These are phyloP conservation scores for Leptestheria dahalacensis DNA, from an alignment of 1,140 invertebrate genomes.

Conservation along the genomic window DNA sequence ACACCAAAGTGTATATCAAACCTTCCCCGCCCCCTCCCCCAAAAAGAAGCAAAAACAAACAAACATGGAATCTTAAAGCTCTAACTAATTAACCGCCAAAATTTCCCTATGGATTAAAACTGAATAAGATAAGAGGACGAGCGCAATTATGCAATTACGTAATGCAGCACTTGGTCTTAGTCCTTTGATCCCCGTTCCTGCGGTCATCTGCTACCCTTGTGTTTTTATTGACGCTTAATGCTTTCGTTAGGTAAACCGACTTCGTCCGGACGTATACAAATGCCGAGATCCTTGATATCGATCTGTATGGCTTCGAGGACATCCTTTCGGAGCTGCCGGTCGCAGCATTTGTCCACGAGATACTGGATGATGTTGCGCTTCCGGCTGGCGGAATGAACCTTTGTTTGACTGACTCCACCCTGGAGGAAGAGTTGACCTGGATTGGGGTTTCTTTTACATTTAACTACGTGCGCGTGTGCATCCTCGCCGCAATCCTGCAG, in stretches of 20 bases:
- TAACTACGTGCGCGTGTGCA: background rate
- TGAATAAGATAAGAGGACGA: too few relatives aligned
- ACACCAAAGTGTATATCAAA: too few relatives aligned
- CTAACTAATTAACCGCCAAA: too few relatives aligned
- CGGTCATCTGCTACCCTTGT: too few relatives aligned
- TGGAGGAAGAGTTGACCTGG: constrained; percentile 22
- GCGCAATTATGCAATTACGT: too few relatives aligned
- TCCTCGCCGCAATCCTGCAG: background rate
- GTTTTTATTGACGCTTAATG: background rate
- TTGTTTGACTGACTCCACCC: constrained; percentile 27
- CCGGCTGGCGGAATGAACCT: background rate
- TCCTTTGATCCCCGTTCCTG: too few relatives aligned
- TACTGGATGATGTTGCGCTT: constrained; percentile 1
- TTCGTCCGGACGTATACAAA: background rate
- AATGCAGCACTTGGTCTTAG: too few relatives aligned
- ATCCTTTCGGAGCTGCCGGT: background rate
- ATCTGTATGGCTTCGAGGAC: background rate
- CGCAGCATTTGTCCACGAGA: background rate
- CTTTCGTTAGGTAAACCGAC: constrained; percentile 21
- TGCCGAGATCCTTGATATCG: constrained; percentile 3
- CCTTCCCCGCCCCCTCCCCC: too few relatives aligned
- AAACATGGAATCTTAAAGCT: too few relatives aligned
- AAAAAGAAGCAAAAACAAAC: too few relatives aligned
- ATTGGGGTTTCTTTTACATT: background rate
- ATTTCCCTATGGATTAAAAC: too few relatives aligned